These are phyloP conservation scores for Cyphomyrmex costatus DNA, from an alignment of 1,140 invertebrate genomes.

Conservation along the genomic window DNA sequence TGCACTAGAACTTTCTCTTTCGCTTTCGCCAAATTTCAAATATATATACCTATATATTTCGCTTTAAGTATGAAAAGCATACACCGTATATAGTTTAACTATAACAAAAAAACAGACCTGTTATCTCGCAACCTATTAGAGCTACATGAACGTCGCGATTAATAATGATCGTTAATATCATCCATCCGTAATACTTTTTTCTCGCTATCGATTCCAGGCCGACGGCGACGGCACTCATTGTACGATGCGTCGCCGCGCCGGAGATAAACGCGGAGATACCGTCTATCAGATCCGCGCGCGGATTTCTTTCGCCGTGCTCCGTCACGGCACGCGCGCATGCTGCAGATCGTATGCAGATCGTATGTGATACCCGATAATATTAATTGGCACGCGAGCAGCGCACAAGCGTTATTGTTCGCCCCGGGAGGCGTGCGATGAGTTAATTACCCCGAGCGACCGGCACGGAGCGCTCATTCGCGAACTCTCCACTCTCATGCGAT, in stretches of 20 bases:
- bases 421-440: slow-evolving; percentile 66
- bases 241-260: neutral
- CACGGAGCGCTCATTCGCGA: slow-evolving; percentile 11
- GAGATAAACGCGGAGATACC: slow-evolving; percentile 70
- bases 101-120: too few relatives aligned
- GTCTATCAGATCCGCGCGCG: slow-evolving; percentile 69
- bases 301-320: slow-evolving; percentile 58
- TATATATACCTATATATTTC: too few relatives aligned
- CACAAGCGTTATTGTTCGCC: slow-evolving; percentile 69
- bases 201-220: slow-evolving; percentile 19
- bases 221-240: slow-evolving; percentile 48
- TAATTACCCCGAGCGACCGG: slow-evolving; percentile 60
- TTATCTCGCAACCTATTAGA: slow-evolving; percentile 18
- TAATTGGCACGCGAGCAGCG: slow-evolving; percentile 72
- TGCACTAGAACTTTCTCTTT: too few relatives aligned
- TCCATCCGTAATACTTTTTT: slow-evolving; percentile 27
- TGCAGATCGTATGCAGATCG: slow-evolving; percentile 25
- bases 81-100: too few relatives aligned
- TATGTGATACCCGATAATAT: slow-evolving; percentile 68
- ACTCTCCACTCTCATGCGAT: neutral
- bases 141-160: slow-evolving; percentile 29
- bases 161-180: slow-evolving; percentile 40
- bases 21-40: too few relatives aligned
- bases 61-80: too few relatives aligned
- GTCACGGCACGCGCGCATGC: slow-evolving; percentile 47